Evolutionary conservation across 2,113 vertebrate species (phyloP), one percentile per base, ranked within the genome.

Genomic region (Ammodytes dubius): DNA sequence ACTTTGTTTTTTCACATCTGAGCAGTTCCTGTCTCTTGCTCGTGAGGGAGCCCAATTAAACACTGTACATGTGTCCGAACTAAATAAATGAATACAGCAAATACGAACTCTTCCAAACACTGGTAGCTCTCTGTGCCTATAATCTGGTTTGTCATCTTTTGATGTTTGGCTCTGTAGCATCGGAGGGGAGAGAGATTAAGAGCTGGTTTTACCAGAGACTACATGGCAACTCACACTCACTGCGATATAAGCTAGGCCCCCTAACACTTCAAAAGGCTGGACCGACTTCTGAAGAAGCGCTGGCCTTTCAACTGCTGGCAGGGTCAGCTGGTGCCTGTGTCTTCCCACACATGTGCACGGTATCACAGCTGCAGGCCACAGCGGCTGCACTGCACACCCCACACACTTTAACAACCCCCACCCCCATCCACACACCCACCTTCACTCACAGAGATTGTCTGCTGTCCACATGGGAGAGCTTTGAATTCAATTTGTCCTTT

Each of bases 231-330:
- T 83, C 66, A 3, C 60, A 82, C 86, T 27, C 27, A 27, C 84
- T 84, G 67, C 82, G 79, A 82, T 84, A 59, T 83, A n/a, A n/a
- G n/a, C 86, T 75, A 81, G 67, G 65, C 81, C 71, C 37, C 58
- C 39, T 39, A 53, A 72, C 74, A 87, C 90, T 88, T 93, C 89
- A 93, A 93, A 27, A 92, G 88, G 70, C 72, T 91, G 82, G 87
- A 89, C 35, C 1, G 40, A 83, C 90, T 90, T 91, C 84, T 91
- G 84, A 93, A 81, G 89, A 76, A 80, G 72, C 77, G 1, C 5
- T 79, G 74, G 78, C 82, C 85, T 92, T 91, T 93, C 72, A 89
- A 87, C 90, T 67, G 56, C 76, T 67, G 85, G 87, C 64, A 53
- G 70, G 83, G 86, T 87, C 80, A 87, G 56, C 50, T n/a, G 70